Percentiles rank a stretch among this genome's conserved stretches.
Conservation (phyloP, 2,797 vertebrate species). For the Potorous gilbertii region DNA sequence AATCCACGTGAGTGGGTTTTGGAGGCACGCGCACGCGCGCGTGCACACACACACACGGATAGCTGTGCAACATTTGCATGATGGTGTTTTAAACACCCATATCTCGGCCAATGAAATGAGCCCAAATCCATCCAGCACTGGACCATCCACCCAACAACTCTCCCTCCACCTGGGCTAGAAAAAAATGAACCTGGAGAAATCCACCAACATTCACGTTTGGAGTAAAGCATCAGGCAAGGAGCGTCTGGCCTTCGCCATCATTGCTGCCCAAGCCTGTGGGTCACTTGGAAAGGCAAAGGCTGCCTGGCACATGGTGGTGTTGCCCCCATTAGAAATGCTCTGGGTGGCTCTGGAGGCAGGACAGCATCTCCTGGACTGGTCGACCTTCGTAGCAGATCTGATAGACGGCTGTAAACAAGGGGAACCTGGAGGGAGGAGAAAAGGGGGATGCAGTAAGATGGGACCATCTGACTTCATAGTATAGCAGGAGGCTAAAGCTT, state of each 20-base stretch:
- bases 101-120: conserved; percentile 47
- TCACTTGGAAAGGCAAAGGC: conserved; percentile 47
- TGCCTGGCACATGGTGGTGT: background rate
- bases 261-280: conserved; percentile 53
- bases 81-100: background rate
- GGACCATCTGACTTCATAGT: conserved; percentile 23
- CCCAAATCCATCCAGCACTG: background rate
- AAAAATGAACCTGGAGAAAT: background rate
- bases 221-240: conserved; percentile 49
- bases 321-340: conserved; percentile 86
- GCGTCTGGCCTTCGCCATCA: conserved; percentile 52
- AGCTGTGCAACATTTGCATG: conserved; percentile 48
- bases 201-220: conserved; percentile 27
- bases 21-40: conserved; percentile 61
- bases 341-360: conserved; percentile 92
- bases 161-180: conserved; percentile 19
- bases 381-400: conserved; percentile 92
- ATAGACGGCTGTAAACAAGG: conserved; percentile 92
- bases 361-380: conserved; percentile 90
- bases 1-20: conserved; percentile 54
- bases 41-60: conserved; percentile 53
- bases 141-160: background rate
- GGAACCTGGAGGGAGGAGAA: conserved; percentile 86
- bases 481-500: too few relatives aligned
- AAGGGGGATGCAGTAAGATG: conserved; percentile 5